Base-by-base conservation (phyloP, 2,888 invertebrate genomes). In the Iselma pallidipennis region DNA sequence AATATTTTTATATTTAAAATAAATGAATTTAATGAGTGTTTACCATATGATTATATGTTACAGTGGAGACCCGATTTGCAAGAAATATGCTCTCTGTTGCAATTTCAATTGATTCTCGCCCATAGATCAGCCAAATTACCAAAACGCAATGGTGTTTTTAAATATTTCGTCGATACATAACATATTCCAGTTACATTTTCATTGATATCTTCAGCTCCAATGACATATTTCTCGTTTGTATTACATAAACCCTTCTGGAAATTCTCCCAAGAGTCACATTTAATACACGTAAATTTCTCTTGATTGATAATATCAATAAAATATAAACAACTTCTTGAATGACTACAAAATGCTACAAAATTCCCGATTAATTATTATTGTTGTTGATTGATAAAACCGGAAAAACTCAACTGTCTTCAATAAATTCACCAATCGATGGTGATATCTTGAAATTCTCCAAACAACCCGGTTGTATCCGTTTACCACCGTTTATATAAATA, bases 401-500 rank as follows among this genome's bases (percentile, higher is more conserved):
- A 26, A 14, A 19, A n/a, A 49, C 25, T 56, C 19, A 50, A 63
- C 63, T 51, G 49, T 56, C 56, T 49, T 59, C 52, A 21, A 63
- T 51, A 4, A 59, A 33, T 26, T 49, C 52, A 14, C 59, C 59
- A 10, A 45, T 2, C 4, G 45, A 23, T 37, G 50, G n/a, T n/a
- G 54, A 21, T 31, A 57, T 48, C 50, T 16, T 16, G 2, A 57
- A 25, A 6, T 50, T 57, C 12, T 49, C 21, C 37, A 57, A 28
- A 51, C 56, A 59, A 26, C 42, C 53, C 4, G 87, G 87, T 70
- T 88, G 88, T 9, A 82, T 80, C 9, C 75, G 73, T 37, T 75
- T 76, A 0, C 87, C 88, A 7, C 85, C 84, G 66, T 88, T 86
- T 9, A 87, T 83, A 70, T 83, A 86, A 76, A 87, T 86, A 70